A percentile compares a stretch with the other conserved stretches of the same genome.
Conservation (phyloP, 2,888 invertebrate species). For the Pyralis farinalis region DNA sequence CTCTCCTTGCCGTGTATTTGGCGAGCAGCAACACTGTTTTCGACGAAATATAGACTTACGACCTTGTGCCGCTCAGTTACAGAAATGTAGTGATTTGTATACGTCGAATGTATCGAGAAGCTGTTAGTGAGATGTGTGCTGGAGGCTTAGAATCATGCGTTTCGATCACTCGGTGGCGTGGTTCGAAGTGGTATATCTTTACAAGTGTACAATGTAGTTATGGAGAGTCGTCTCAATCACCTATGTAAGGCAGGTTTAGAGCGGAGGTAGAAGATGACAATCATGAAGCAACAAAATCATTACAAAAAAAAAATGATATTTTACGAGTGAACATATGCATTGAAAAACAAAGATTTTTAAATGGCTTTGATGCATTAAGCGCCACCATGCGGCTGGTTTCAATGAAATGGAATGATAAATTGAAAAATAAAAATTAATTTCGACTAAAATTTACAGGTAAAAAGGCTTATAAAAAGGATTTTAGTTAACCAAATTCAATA, state of each 20-base stretch:
- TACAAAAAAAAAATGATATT: conserved; percentile 26
- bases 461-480: conserved; percentile 34
- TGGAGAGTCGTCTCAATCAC: conserved; percentile 57
- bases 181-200: conserved; percentile 68
- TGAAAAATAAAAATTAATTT: conserved; percentile 21
- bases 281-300: conserved; percentile 29
- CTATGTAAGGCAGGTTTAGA: conserved; percentile 38
- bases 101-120: conserved; percentile 75
- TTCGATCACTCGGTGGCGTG: conserved; percentile 81
- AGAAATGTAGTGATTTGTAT: conserved; percentile 63
- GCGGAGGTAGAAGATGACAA: conserved; percentile 29
- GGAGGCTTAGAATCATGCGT: conserved; percentile 78
- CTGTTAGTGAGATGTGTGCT: conserved; percentile 79
- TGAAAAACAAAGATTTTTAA: conserved; percentile 12
- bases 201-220: conserved; percentile 69
- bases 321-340: conserved; percentile 18
- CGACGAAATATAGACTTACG: conserved; percentile 41
- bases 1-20: conserved; percentile 33
- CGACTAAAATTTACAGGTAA: conserved; percentile 24
- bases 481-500: conserved; percentile 19
- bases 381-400: conserved; percentile 50
- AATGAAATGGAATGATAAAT: conserved; percentile 1
- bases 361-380: conserved; percentile 17
- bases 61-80: conserved; percentile 77
- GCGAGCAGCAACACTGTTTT: conserved; percentile 17